phyloP scores from a whole-genome alignment of 1,140 invertebrate species.

The Solenopsis fugax region DNA sequence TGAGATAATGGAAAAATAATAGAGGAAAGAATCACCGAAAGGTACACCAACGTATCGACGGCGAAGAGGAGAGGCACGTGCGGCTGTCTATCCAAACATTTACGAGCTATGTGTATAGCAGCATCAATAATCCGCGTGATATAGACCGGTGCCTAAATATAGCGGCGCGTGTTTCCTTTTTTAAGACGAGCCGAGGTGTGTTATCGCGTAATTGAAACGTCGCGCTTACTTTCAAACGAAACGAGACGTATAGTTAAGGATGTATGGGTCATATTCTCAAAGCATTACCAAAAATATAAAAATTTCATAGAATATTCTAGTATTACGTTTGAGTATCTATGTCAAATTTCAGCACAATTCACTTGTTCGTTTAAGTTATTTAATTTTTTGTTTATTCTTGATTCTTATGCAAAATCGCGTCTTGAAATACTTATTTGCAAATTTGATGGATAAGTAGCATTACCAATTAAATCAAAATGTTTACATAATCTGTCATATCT shows the following conservation, averaged over 20 bases:
- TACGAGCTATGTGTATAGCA: slow-evolving; percentile 48
- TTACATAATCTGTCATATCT: no score
- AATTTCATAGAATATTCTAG: no score
- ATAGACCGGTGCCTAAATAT: slow-evolving; percentile 71
- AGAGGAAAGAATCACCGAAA: slow-evolving; percentile 7
- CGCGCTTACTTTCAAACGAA: slow-evolving; percentile 31
- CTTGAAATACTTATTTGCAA: no score
- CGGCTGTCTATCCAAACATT: slow-evolving; percentile 69
- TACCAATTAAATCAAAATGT: no score
- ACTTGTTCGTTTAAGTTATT: no score
- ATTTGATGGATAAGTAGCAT: no score
- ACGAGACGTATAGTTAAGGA: slow-evolving; percentile 21
- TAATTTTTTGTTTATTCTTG: no score
- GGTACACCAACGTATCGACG: slow-evolving; percentile 26
- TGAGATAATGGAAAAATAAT: background rate
- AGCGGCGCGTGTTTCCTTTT: slow-evolving; percentile 71
- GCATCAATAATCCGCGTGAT: slow-evolving; percentile 59
- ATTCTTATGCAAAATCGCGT: no score
- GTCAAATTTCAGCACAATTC: no score
- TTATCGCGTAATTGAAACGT: slow-evolving; percentile 58
- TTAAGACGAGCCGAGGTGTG: slow-evolving; percentile 64
- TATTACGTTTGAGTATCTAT: no score
- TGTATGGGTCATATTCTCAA: no score
- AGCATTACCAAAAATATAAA: no score
- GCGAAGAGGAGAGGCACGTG: slow-evolving; percentile 34